Conservation (phyloP, 2,888 invertebrate genomes). For the Agrochola lota region DNA sequence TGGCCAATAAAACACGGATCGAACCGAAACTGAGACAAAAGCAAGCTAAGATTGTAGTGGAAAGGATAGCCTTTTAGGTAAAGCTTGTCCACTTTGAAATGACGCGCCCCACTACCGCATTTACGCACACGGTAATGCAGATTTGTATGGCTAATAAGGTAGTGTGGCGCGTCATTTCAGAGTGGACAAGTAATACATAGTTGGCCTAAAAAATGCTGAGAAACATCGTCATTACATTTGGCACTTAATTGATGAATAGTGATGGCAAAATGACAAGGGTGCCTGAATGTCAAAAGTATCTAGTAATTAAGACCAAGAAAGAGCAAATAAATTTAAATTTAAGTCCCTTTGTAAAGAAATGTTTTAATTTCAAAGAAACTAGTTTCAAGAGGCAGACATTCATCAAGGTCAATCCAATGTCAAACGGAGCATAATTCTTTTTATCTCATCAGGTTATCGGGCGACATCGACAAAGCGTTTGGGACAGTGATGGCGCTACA, state of each 20-base stretch:
- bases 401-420: constrained; percentile 40
- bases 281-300: constrained; percentile 35
- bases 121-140: no score
- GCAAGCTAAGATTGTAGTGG: background rate
- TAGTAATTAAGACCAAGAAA: constrained; percentile 36
- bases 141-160: no score
- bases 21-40: background rate
- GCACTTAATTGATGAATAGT: constrained; percentile 18
- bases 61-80: background rate
- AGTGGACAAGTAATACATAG: background rate
- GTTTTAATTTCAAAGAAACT: constrained; percentile 47
- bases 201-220: background rate
- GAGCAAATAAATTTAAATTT: constrained; percentile 38
- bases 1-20: background rate
- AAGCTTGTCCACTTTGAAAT: no score
- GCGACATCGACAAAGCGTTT: constrained; percentile 83
- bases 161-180: no score
- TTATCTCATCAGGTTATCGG: constrained; percentile 76
- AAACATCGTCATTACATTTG: constrained; percentile 7
- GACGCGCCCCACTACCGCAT: no score
- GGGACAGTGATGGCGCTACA: constrained; percentile 84
- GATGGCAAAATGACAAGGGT: constrained; percentile 29
- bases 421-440: constrained; percentile 51
- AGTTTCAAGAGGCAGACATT: constrained; percentile 16
- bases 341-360: constrained; percentile 29